phyloP scores from a whole-genome alignment of 2,113 vertebrate genomes.

The Nesogale talazaci region DNA sequence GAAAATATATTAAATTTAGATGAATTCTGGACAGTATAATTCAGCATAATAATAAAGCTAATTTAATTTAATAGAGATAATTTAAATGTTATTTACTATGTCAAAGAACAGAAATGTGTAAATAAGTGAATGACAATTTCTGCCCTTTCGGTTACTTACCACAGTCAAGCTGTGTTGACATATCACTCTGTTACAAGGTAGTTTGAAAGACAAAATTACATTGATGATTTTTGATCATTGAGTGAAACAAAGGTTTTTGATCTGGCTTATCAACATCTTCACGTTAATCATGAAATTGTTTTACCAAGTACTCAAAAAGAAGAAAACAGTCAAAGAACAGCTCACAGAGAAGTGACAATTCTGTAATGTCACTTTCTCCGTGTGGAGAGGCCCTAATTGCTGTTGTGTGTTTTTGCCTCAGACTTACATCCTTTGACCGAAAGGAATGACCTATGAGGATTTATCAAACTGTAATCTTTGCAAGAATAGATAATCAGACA shows the following conservation, averaged over 20 bases:
- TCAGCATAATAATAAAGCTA: background rate
- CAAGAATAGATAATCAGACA: background rate
- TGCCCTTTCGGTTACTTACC: background rate
- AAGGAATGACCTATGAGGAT: background rate
- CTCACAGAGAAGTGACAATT: background rate
- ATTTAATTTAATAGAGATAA: background rate
- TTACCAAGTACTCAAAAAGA: background rate
- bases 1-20: background rate
- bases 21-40: background rate
- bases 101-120: background rate
- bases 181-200: background rate
- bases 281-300: too few relatives aligned
- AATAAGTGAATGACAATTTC: background rate
- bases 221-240: background rate
- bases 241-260: background rate
- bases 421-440: background rate
- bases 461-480: background rate
- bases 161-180: background rate
- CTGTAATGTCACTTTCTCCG: background rate
- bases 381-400: background rate
- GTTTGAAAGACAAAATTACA: background rate
- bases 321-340: background rate
- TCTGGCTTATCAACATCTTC: too few relatives aligned
- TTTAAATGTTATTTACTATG: background rate
- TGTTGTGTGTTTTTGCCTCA: background rate